Conservation (phyloP, 1,140 invertebrate genomes). For the Micrasema longulum region DNA sequence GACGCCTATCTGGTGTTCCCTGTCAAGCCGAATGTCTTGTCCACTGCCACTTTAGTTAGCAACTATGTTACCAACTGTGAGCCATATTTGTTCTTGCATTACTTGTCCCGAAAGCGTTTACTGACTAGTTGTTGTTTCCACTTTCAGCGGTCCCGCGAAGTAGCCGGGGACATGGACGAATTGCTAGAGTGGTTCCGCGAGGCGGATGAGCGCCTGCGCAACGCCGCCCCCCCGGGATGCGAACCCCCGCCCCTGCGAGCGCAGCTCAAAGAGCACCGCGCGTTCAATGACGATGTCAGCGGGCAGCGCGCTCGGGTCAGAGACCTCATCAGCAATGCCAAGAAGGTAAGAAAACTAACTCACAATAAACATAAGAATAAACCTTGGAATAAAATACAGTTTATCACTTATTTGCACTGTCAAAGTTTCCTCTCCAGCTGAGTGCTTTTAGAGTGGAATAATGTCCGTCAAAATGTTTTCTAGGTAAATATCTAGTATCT, state of each 20-base stretch:
- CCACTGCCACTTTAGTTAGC: too few species aligned
- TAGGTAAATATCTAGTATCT: too few species aligned
- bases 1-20: too few species aligned
- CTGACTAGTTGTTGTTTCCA: not conserved
- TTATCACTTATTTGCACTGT: too few species aligned
- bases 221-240: slow-evolving; percentile 89
- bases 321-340: slow-evolving; percentile 91
- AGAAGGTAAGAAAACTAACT: slow-evolving; percentile 74
- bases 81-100: too few species aligned
- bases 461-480: too few species aligned
- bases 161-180: slow-evolving; percentile 95
- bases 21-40: too few species aligned
- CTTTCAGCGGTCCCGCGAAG: slow-evolving; percentile 83
- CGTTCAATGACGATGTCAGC: slow-evolving; percentile 94
- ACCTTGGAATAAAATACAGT: too few species aligned
- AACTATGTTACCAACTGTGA: too few species aligned
- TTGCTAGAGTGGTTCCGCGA: slow-evolving; percentile 96
- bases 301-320: slow-evolving; percentile 91
- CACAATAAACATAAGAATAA: not conserved
- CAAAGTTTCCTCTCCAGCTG: too few species aligned
- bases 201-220: slow-evolving; percentile 84
- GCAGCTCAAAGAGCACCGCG: slow-evolving; percentile 94
- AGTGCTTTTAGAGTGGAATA: too few species aligned
- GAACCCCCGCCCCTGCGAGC: slow-evolving; percentile 90
- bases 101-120: too few species aligned